phyloP scores from a whole-genome alignment of 2,888 invertebrate species.

The Drosophila mayaguana region DNA sequence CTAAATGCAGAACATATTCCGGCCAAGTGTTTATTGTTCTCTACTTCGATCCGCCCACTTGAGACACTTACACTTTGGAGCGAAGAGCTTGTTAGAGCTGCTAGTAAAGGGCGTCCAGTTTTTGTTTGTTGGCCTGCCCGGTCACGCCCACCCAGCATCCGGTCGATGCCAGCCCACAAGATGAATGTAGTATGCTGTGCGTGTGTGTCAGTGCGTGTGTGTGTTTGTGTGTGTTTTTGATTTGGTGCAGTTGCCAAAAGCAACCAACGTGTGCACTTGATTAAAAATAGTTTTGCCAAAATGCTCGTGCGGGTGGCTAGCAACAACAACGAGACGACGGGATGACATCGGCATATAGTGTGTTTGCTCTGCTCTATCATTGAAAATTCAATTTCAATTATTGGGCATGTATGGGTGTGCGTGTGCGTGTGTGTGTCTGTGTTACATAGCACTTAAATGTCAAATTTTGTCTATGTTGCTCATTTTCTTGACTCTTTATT shows the following conservation, averaged over 20 bases:
- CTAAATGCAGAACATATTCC: slow-evolving; percentile 50
- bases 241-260: slow-evolving; percentile 63
- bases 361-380: slow-evolving; percentile 61
- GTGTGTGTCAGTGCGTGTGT: background rate
- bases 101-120: slow-evolving; percentile 38
- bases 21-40: slow-evolving; percentile 65
- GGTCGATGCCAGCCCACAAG: slow-evolving; percentile 29
- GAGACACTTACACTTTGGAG: slow-evolving; percentile 32
- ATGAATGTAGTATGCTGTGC: slow-evolving; percentile 8
- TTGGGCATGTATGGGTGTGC: slow-evolving; percentile 34
- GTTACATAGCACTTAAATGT: slow-evolving; percentile 60
- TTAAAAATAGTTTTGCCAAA: slow-evolving; percentile 74
- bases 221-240: slow-evolving; percentile 19
- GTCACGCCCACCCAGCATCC: slow-evolving; percentile 52
- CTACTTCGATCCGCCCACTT: slow-evolving; percentile 47
- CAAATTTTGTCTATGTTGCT: slow-evolving; percentile 60
- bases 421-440: slow-evolving; percentile 30
- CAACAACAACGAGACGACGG: slow-evolving; percentile 47
- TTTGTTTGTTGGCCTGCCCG: slow-evolving; percentile 23
- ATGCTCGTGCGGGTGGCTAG: slow-evolving; percentile 54
- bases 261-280: slow-evolving; percentile 62
- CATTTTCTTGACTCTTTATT: slow-evolving; percentile 71
- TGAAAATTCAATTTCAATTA: slow-evolving; percentile 80
- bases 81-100: slow-evolving; percentile 38
- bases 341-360: slow-evolving; percentile 50